Evolutionary conservation across 2,113 vertebrate species (phyloP), one percentile per base, ranked within the genome.

Genomic region (Lophius piscatorius): DNA sequence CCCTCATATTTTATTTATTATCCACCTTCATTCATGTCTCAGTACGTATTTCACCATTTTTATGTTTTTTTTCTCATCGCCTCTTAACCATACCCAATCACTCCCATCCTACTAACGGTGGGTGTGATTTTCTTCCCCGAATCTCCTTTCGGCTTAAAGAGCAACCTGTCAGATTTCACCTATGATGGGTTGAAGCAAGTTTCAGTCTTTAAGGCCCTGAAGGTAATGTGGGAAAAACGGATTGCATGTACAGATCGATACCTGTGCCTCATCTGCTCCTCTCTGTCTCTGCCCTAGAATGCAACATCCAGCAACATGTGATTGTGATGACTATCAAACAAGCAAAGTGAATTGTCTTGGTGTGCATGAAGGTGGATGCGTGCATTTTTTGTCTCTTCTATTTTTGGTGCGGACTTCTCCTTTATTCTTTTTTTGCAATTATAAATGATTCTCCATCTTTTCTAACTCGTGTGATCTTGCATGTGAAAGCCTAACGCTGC

Each of bases 81-180:
- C 22, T 76, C 45, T 39, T 48, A 60, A 39, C 21, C 70, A 31
- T 52, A 13, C 26, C 2, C 13, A 42, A 18, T 69, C 74, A 45
- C 61, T 63, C 69, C 29, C 33, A 3, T 56, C 69, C 64, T 73
- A 84, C 90, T 94, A 95, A 87, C 80, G 44, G 13, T 56, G 79
- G 83, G 63, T 83, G 76, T 88, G 75, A 66, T 87, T 88, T 80
- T 87, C 42, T 81, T 69, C 86, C 76, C 60, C 21, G 70, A 81
- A 69, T 67, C 58, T 94, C 94, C 91, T 88, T 91, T 88, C 89
- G 93, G 88, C 84, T 89, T 88, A 91, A 97, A 98, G 97, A 92
- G 88, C 92, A 96, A 97, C 92, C 94, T 94, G 76, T 95, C 97
- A 93, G 93, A 96, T 85, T 93, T 95, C 94, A 95, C 92, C 87